Evolutionary conservation across 2,113 vertebrate species (phyloP).

Genomic region (Sebastes schlegelii): DNA sequence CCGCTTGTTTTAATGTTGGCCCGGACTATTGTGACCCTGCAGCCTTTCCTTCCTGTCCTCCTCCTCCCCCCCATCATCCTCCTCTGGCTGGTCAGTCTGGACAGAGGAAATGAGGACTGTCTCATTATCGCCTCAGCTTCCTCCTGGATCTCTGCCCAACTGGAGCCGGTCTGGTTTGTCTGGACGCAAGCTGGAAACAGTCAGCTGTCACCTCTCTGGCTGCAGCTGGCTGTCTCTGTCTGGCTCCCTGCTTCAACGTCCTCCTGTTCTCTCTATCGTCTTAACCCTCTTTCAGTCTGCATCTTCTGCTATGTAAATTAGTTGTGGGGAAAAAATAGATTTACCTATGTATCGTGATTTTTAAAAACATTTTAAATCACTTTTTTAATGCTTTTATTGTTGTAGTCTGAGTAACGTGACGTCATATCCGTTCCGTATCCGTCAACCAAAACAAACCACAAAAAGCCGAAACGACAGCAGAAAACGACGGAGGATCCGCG

Average conservation of each 20-base stretch:
- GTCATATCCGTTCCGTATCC: too few species aligned
- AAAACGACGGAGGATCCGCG: too few species aligned
- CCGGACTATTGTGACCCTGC: conserved; percentile 49
- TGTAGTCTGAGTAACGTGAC: too few species aligned
- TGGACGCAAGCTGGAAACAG: conserved; percentile 59
- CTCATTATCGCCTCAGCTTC: conserved; percentile 77
- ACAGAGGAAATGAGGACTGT: conserved; percentile 52
- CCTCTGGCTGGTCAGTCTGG: conserved; percentile 54
- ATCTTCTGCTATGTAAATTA: too few species aligned
- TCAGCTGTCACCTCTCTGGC: conserved; percentile 57
- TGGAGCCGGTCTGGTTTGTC: conserved; percentile 56
- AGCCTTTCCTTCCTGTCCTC: conserved; percentile 29
- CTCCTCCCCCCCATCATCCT: conserved; percentile 21
- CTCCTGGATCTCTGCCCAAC: conserved; percentile 72
- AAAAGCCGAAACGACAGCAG: too few species aligned
- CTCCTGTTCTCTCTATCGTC: not conserved
- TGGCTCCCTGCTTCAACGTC: conserved; percentile 2
- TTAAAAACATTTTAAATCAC: too few species aligned
- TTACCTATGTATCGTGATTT: too few species aligned
- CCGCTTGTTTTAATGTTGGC: conserved; percentile 55
- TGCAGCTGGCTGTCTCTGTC: conserved; percentile 27
- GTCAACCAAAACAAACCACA: too few species aligned
- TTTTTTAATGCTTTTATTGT: too few species aligned
- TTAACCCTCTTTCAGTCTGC: too few species aligned
- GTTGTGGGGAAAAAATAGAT: too few species aligned